Percentiles rank a stretch among this genome's conserved stretches.
Conservation (phyloP, 2,113 vertebrate species). For the Paradisaea rubra region DNA sequence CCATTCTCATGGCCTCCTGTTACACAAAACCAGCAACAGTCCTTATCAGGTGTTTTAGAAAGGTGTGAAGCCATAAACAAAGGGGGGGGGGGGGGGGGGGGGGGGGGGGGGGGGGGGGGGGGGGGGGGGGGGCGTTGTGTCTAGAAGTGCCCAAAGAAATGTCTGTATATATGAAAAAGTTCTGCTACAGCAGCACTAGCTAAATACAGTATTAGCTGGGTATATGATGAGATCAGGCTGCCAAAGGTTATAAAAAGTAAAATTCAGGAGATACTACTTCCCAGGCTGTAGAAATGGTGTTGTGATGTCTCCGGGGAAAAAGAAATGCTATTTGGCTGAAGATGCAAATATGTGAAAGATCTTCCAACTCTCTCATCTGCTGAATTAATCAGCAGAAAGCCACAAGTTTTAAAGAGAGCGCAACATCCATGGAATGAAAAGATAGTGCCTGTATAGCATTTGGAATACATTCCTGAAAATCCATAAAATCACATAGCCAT, state of each 20-base stretch:
- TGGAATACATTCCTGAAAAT: neutral
- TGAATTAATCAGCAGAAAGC: neutral
- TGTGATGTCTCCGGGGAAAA: neutral
- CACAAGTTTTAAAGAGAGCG: neutral
- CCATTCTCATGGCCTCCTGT: neutral
- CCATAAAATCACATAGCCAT: neutral
- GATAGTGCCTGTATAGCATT: neutral
- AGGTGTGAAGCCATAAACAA: neutral
- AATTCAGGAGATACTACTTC: neutral
- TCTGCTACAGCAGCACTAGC: neutral
- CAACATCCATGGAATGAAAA: neutral
- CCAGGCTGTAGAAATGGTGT: neutral
- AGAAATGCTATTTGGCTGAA: neutral
- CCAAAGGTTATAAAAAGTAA: neutral
- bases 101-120: no score
- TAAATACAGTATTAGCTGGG: neutral
- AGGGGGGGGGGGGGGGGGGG: fast-evolving
- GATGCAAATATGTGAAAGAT: neutral
- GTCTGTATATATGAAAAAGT: neutral
- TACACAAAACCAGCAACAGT: neutral
- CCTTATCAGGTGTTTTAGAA: neutral
- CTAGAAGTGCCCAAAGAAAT: neutral
- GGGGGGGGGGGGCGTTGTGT: no score
- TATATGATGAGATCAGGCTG: neutral
- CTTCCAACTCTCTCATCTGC: neutral